These are phyloP conservation scores for Bombycilla garrulus DNA, from an alignment of 2,113 vertebrate species.

Conservation along the genomic window DNA sequence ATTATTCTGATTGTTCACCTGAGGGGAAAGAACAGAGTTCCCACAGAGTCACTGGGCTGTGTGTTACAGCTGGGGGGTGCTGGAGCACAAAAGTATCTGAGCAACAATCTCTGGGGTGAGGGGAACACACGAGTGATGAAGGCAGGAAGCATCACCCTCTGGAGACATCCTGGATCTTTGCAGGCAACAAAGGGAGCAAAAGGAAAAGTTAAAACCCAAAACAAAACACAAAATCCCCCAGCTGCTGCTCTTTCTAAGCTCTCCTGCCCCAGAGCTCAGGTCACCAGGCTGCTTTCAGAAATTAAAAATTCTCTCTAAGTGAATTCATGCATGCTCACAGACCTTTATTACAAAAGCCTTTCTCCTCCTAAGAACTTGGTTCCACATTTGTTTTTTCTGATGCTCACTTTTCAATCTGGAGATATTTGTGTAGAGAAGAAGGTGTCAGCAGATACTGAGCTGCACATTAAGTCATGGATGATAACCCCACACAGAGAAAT, in stretches of 20 bases:
- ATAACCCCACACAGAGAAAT: background rate
- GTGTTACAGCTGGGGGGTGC: background rate
- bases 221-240: background rate
- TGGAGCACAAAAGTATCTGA: background rate
- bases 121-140: background rate
- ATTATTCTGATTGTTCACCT: slow-evolving; percentile 78
- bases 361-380: background rate
- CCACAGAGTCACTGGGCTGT: background rate
- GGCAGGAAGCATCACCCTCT: background rate
- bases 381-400: background rate
- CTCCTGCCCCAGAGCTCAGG: background rate
- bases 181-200: background rate
- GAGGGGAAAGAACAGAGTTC: background rate
- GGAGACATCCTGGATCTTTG: background rate
- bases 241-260: background rate
- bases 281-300: background rate
- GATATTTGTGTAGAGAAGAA: background rate
- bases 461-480: background rate
- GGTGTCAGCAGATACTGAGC: background rate
- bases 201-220: background rate
- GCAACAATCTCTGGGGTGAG: background rate
- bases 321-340: background rate
- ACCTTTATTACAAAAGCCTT: background rate
- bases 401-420: background rate
- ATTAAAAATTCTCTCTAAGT: background rate